These are phyloP conservation scores for Boulengeromyrus knoepffleri DNA, from an alignment of 2,113 vertebrate species.

Conservation along the genomic window DNA sequence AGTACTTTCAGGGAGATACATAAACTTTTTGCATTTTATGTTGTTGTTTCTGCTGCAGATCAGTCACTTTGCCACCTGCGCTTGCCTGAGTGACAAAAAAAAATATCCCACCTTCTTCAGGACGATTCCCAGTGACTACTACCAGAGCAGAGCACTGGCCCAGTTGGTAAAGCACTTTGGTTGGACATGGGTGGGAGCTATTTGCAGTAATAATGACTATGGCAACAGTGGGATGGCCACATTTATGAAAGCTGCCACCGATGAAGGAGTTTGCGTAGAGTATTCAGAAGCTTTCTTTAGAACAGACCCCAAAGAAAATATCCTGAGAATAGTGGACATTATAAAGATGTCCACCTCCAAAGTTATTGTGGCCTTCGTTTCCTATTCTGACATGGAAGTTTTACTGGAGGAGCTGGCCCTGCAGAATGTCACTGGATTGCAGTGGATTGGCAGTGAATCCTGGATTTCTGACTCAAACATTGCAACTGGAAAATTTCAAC, in stretches of 20 bases:
- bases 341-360: conserved; percentile 40
- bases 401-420: conserved; percentile 37
- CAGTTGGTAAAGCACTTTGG: conserved; percentile 41
- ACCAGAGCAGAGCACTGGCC: conserved; percentile 43
- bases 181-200: conserved; percentile 46
- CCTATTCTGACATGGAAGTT: conserved; percentile 44
- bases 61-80: conserved; percentile 47
- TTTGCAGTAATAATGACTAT: conserved; percentile 47
- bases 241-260: conserved; percentile 39
- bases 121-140: conserved; percentile 46
- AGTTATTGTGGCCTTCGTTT: conserved; percentile 47
- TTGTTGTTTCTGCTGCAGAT: conserved; percentile 28
- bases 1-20: not conserved
- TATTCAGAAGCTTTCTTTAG: conserved; percentile 42
- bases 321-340: conserved; percentile 35
- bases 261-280: conserved; percentile 41
- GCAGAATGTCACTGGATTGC: conserved; percentile 42
- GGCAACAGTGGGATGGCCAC: conserved; percentile 44
- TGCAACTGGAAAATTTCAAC: conserved; percentile 33
- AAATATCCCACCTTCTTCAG: conserved; percentile 44
- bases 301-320: conserved; percentile 29
- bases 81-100: conserved; percentile 40
- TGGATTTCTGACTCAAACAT: conserved; percentile 47
- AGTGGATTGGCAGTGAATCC: conserved; percentile 51
- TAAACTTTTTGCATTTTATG: not conserved